Conservation (phyloP, 1,140 invertebrate species). For the Probaryconus sp. region DNA sequence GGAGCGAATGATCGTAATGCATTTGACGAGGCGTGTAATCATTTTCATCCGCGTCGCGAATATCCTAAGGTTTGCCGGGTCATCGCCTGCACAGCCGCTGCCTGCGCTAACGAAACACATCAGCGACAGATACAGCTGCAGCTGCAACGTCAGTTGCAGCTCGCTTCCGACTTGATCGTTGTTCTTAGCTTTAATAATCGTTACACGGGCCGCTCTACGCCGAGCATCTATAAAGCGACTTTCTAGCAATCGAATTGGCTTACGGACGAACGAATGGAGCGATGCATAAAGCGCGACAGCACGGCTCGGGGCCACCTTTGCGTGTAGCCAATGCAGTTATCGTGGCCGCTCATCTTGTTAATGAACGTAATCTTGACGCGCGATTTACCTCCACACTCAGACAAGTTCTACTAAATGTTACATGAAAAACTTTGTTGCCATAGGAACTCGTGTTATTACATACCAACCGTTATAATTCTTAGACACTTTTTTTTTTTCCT, state of each 20-base stretch:
- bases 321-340: slow-evolving; percentile 30
- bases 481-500: no score
- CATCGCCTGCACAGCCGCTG: slow-evolving; percentile 26
- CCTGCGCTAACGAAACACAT: slow-evolving; percentile 28
- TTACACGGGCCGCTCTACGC: slow-evolving; percentile 1
- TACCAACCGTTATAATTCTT: no score
- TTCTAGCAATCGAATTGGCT: slow-evolving; percentile 25
- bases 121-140: slow-evolving; percentile 36
- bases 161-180: slow-evolving; percentile 32
- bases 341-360: slow-evolving; percentile 23
- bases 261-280: slow-evolving; percentile 17
- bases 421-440: no score
- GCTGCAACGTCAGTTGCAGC: slow-evolving; percentile 41
- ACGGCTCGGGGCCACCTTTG: slow-evolving; percentile 21
- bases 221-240: slow-evolving; percentile 27
- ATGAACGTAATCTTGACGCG: slow-evolving; percentile 32
- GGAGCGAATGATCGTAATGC: slow-evolving; percentile 34
- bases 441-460: no score
- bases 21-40: slow-evolving; percentile 56
- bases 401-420: no score
- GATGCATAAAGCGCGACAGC: slow-evolving; percentile 2
- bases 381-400: slow-evolving; percentile 31
- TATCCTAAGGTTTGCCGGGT: slow-evolving; percentile 38
- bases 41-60: slow-evolving; percentile 46
- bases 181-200: slow-evolving; percentile 34